Conservation (phyloP, 2,797 vertebrate species). For the Gadopsis bispinosus region DNA sequence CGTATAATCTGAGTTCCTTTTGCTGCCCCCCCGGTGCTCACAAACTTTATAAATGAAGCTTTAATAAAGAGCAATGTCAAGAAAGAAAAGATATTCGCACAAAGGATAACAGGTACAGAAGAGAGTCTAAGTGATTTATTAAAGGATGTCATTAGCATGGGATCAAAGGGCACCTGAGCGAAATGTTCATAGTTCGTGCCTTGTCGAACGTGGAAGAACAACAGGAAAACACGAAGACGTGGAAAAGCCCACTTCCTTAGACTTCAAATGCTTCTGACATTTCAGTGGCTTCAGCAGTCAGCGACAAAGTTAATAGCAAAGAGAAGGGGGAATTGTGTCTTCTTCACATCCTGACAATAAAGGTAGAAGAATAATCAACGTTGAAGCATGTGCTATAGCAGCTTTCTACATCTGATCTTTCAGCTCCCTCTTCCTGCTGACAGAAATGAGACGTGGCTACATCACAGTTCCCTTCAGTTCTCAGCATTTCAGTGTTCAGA, state of each 20-base stretch:
- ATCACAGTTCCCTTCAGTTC: conserved; percentile 16
- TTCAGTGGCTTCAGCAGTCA: conserved; percentile 29
- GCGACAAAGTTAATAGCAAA: conserved; percentile 30
- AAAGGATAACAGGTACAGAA: conserved; percentile 3
- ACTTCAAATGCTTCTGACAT: conserved; percentile 43
- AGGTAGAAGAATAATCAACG: conserved; percentile 20
- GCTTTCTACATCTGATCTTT: conserved; percentile 51
- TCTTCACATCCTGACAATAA: conserved; percentile 21
- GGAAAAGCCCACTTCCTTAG: neutral
- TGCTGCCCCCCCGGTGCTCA: neutral
- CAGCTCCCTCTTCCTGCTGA: conserved; percentile 21
- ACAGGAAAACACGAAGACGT: conserved; percentile 19
- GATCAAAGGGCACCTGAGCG: conserved; percentile 40
- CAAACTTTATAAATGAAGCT: neutral
- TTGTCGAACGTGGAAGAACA: conserved; percentile 24
- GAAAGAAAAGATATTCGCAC: neutral
- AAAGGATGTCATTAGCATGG: conserved; percentile 40
- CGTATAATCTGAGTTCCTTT: neutral
- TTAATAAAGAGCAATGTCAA: neutral
- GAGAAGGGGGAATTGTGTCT: conserved; percentile 37
- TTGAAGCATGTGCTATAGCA: conserved; percentile 5
- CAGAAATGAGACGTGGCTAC: conserved; percentile 42
- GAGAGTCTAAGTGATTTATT: conserved; percentile 27
- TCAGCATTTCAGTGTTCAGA: conserved; percentile 26
- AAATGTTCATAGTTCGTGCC: conserved; percentile 16